Percentiles rank a stretch among this genome's conserved stretches.
Conservation (phyloP, 2,113 vertebrate genomes). For the Epinephelus cyanopodus region DNA sequence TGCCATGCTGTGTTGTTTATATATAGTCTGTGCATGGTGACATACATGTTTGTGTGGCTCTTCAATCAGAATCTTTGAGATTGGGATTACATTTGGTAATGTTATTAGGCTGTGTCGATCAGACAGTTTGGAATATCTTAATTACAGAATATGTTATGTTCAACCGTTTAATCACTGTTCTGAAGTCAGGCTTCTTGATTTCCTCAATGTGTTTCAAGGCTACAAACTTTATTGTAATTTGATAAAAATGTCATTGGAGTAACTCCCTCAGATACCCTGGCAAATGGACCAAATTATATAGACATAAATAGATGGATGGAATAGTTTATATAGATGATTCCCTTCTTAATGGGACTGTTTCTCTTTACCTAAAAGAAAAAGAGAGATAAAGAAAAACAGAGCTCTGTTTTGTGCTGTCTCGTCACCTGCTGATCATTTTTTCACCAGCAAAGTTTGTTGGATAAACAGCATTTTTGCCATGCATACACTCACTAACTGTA, state of each 20-base stretch:
- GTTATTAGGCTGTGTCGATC: not conserved
- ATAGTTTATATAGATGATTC: not conserved
- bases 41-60: not conserved
- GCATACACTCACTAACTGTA: constrained; percentile 1
- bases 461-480: not conserved
- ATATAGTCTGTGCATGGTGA: constrained; percentile 1
- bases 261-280: not conserved
- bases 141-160: not conserved
- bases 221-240: not conserved
- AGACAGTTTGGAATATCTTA: not conserved
- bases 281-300: not conserved
- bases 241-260: not conserved
- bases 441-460: not conserved
- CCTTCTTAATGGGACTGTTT: not conserved
- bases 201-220: not conserved
- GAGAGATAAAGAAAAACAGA: too few species aligned
- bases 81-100: not conserved
- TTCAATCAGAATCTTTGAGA: not conserved
- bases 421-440: not conserved
- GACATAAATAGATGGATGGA: not conserved
- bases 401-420: not conserved
- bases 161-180: not conserved
- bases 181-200: too few species aligned
- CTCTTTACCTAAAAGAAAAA: not conserved
- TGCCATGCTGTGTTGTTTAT: not conserved